Evolutionary conservation across 1,140 invertebrate species (phyloP).

Genomic region (Caerostris darwini): DNA sequence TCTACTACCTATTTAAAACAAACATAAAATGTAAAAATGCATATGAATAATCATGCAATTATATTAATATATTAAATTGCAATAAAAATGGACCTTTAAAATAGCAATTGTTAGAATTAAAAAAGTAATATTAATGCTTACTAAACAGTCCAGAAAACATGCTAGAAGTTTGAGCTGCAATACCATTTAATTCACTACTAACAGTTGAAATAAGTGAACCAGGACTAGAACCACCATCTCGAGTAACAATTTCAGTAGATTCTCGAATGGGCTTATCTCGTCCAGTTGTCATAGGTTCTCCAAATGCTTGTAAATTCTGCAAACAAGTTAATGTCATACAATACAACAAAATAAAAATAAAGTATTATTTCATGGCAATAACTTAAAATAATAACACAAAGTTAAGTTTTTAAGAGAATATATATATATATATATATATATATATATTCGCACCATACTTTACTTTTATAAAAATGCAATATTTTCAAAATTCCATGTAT

Average conservation of each 20-base stretch:
- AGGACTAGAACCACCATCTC: slow-evolving; percentile 76
- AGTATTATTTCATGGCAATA: not conserved
- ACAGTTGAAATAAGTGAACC: slow-evolving; percentile 78
- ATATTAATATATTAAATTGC: not conserved
- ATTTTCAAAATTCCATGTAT: no score
- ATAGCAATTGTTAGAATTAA: slow-evolving; percentile 61
- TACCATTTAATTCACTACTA: slow-evolving; percentile 87
- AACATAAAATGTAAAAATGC: not conserved
- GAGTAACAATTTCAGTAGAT: slow-evolving; percentile 74
- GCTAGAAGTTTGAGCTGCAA: slow-evolving; percentile 93
- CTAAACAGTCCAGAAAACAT: slow-evolving; percentile 96
- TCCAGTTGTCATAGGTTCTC: slow-evolving; percentile 78
- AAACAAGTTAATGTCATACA: not conserved
- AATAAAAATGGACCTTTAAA: not conserved
- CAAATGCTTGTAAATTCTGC: slow-evolving; percentile 79
- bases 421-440: no score
- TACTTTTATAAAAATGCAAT: no score
- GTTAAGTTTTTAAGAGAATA: no score
- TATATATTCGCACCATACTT: no score
- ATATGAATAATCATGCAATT: no score
- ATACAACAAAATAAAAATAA: not conserved
- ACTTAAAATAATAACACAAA: no score
- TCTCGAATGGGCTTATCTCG: slow-evolving; percentile 70
- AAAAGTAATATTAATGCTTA: slow-evolving; percentile 82
- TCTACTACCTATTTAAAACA: slow-evolving; percentile 69